Base-by-base conservation (phyloP, 2,797 vertebrate genomes). In the Todus mexicanus region DNA sequence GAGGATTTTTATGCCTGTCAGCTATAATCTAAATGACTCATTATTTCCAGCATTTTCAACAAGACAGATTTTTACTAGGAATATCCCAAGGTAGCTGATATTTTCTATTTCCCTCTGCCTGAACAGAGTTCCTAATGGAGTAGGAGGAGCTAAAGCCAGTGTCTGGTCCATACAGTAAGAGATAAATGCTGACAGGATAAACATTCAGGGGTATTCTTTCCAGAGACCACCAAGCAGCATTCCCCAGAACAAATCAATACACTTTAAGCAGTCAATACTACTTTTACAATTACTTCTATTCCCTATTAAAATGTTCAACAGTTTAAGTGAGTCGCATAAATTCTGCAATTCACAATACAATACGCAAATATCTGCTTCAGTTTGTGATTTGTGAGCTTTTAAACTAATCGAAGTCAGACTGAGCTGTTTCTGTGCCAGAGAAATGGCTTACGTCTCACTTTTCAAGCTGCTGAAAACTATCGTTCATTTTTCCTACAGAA, bases 201-300 rank as follows among this genome's bases (percentile, higher is more conserved):
- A 88, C 35, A 15, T 84, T 73, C 60, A 65, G 68, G 40, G 60
- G 23, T 33, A 42, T 2, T 5, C 4, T 74, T 96, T 70, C 53
- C 57, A 71, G n/a, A 84, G 43, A 82, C 37, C 64, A 79, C 54
- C 68, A 57, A 75, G 48, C 1, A 14, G 47, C 45, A 78, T 23
- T 18, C 74, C 96, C 57, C 1, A 9, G 71, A 87, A 92, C 35
- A 84, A 93, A 92, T 87, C 87, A 50, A 92, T 86, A 47, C 20
- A 35, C 60, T 90, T 86, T 20, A 78, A 76, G 57, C 18, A 73
- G n/a, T 81, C 88, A 92, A 60, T 94, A 75, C 22, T 61, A 16
- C 71, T 92, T 69, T 14, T 70, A 47, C 85, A 79, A 81, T 57
- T 33, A 51, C 38, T 91, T 56, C 65, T 83, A 25, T 65, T 90